Base-by-base conservation (phyloP, 2,888 invertebrate genomes). In the Hypsopygia costalis region DNA sequence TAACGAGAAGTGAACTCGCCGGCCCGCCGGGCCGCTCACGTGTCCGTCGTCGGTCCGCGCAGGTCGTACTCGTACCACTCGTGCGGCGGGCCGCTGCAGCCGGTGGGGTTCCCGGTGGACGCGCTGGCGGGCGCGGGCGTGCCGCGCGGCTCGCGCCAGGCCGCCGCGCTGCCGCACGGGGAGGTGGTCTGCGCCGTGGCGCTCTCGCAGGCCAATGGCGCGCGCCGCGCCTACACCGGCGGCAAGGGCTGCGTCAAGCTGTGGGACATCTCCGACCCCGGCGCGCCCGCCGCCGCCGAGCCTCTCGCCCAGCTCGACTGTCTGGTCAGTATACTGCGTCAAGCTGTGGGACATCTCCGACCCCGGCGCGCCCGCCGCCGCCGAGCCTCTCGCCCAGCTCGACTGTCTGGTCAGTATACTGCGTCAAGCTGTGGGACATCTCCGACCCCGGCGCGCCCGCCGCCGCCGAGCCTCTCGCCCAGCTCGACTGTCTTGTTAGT, bases 171-270 rank as follows among this genome's bases (percentile, higher is more conserved):
- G 49, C 95, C 94, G 47, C 98, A 99, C 80, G 98, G 98, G 5
- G 98, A 98, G 79, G 89, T 98, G 31, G 98, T 98, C 25, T 98
- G 98, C 78, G 98, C 98, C 0, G 98, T 99, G 35, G 98, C 98
- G 36, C 94, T 99, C 72, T 95, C 97, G 43, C 90, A 70, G 6
- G 51, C 60, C 5, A 89, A 93, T 69, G 93, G 94, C 45, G 94
- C 95, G 49, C 92, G 96, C 58, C 95, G 96, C 78, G 97, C 98
- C n/a, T 99, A 98, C 85, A 99, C 99, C 0, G 99, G 98, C 16
- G 98, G 98, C 49, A 98, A 98, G 85, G 98, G 98, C 20, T 97
- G 98, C 78, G 98, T 98, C 49, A 98, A 98, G 83, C 95, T 98
- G 11, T 98, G 98, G 97, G 97, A 98, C 77, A 97, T 97, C 61